Conservation (phyloP, 1,140 invertebrate genomes). For the Asobara japonica region DNA sequence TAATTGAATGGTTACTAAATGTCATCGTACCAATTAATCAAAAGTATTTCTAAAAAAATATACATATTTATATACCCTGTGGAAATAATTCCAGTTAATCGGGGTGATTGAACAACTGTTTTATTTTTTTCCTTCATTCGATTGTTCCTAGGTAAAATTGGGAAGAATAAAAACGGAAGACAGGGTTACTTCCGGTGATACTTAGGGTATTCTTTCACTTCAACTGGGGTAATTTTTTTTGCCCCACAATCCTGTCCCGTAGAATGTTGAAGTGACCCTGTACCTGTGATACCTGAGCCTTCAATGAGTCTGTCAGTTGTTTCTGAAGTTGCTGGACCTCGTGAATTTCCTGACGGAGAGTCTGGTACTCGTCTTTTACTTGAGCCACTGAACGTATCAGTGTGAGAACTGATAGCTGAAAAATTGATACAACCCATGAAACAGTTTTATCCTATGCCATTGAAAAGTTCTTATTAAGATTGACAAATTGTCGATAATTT, state of each 20-base stretch:
- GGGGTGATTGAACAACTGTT: no score
- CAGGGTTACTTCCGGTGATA: not conserved
- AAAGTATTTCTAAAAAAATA: not conserved
- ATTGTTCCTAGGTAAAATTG: no score
- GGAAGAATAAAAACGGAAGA: not conserved
- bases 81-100: not conserved
- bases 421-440: no score
- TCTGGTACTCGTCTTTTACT: slow-evolving; percentile 70
- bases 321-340: slow-evolving; percentile 71
- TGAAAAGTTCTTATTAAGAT: no score
- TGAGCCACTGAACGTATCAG: slow-evolving; percentile 69
- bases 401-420: slow-evolving; percentile 66
- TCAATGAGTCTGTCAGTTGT: slow-evolving; percentile 68
- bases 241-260: slow-evolving; percentile 57
- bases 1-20: not conserved
- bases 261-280: slow-evolving; percentile 62
- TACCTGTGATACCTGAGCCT: slow-evolving; percentile 61
- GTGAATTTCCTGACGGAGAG: slow-evolving; percentile 68
- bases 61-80: not conserved
- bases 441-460: no score
- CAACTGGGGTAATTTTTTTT: slow-evolving; percentile 52
- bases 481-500: no score
- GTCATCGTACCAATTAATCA: not conserved
- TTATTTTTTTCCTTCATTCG: no score
- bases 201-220: slow-evolving; percentile 38